phyloP scores from a whole-genome alignment of 2,797 vertebrate species.

The Lutra lutra region DNA sequence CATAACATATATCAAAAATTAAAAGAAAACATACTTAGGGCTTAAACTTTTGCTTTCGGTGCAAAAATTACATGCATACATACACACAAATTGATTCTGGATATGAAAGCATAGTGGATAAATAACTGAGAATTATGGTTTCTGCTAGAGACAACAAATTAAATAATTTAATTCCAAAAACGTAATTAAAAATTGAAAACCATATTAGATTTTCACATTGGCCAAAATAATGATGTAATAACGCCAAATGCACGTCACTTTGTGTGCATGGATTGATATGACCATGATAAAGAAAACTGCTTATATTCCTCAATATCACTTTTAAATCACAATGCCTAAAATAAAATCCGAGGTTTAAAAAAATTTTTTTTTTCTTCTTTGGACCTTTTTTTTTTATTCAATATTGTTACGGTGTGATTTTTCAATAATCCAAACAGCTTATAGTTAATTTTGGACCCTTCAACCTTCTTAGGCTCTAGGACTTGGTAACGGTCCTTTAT shows the following conservation, averaged over 20 bases:
- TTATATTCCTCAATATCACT: not conserved
- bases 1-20: not conserved
- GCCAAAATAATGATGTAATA: not conserved
- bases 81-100: not conserved
- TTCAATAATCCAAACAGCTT: not conserved
- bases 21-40: not conserved
- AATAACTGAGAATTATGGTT: not conserved
- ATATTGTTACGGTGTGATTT: not conserved
- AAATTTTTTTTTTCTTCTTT: not conserved
- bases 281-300: not conserved
- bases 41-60: not conserved
- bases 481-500: not conserved
- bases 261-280: not conserved
- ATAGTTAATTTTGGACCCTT: not conserved
- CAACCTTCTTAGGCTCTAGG: not conserved
- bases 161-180: conserved; percentile 23
- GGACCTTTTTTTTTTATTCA: not conserved
- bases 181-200: conserved; percentile 6
- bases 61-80: not conserved
- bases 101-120: not conserved
- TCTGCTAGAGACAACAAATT: not conserved
- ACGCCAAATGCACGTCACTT: not conserved
- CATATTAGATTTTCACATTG: not conserved
- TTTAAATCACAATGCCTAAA: not conserved
- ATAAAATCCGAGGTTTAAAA: not conserved